Evolutionary conservation across 2,888 invertebrate genomes (phyloP).

Genomic region (Yponomeuta plumbellus): DNA sequence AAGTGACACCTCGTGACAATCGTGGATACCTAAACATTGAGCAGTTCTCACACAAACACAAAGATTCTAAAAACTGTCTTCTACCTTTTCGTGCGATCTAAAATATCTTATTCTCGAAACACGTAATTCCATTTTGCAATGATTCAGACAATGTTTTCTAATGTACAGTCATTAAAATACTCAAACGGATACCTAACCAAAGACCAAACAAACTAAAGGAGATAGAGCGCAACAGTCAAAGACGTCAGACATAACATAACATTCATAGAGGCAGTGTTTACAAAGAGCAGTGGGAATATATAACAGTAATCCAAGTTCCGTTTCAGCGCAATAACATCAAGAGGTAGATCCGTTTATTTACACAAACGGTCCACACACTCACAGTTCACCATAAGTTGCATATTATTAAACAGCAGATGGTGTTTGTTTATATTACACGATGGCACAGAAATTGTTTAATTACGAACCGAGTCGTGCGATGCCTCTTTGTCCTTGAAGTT

Average conservation of each 20-base stretch:
- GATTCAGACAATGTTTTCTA: background rate
- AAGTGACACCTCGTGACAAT: no score
- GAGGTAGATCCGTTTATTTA: background rate
- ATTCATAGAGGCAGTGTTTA: background rate
- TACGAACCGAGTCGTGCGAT: background rate
- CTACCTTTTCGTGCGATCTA: no score
- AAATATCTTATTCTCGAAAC: no score
- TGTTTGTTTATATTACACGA: background rate
- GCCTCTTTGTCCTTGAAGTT: background rate
- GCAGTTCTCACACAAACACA: no score
- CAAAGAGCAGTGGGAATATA: background rate
- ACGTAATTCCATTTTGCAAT: no score
- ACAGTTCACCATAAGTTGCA: background rate
- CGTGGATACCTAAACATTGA: no score
- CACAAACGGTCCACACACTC: background rate
- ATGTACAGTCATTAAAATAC: background rate
- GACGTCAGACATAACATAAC: background rate
- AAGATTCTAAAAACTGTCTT: no score
- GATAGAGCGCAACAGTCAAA: background rate
- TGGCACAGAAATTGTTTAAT: background rate
- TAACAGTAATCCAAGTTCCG: background rate
- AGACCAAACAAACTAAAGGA: background rate
- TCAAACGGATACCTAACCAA: background rate
- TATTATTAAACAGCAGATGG: background rate
- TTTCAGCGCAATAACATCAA: background rate